These are phyloP conservation scores for Hyperopisus bebe DNA, from an alignment of 2,113 vertebrate species.

Conservation along the genomic window DNA sequence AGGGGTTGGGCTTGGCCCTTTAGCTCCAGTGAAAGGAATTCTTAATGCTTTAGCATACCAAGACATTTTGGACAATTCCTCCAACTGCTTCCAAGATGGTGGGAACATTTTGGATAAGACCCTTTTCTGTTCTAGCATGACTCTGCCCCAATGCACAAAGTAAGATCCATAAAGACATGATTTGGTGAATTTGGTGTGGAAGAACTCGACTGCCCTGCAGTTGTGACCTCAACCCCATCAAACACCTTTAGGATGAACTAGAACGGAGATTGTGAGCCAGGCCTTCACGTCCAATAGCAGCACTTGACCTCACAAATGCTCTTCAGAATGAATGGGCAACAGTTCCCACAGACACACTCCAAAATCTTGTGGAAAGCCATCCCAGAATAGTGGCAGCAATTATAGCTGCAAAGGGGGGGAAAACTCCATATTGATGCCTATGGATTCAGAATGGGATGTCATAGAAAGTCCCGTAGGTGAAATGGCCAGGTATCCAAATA, in stretches of 20 bases:
- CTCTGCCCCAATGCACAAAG: background rate
- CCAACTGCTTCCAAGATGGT: background rate
- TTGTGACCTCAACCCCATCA: background rate
- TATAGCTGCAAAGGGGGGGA: background rate
- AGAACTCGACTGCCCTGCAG: background rate
- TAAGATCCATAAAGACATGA: background rate
- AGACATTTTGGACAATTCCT: background rate
- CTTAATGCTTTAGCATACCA: background rate
- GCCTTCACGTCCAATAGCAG: no score
- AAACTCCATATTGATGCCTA: background rate
- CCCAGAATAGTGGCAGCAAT: background rate
- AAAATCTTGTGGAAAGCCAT: background rate
- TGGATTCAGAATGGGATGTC: background rate
- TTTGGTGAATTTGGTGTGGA: background rate
- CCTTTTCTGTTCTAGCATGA: background rate
- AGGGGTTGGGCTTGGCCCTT: background rate
- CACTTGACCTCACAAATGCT: no score
- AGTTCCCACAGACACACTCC: background rate
- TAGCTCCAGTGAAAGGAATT: background rate
- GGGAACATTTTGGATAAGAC: background rate
- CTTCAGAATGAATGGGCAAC: no score
- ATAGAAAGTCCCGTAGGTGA: background rate
- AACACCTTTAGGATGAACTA: background rate
- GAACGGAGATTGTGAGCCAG: background rate
- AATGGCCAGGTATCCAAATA: background rate